Base-by-base conservation (phyloP, 1,140 invertebrate species). In the Sycobia sp. region DNA sequence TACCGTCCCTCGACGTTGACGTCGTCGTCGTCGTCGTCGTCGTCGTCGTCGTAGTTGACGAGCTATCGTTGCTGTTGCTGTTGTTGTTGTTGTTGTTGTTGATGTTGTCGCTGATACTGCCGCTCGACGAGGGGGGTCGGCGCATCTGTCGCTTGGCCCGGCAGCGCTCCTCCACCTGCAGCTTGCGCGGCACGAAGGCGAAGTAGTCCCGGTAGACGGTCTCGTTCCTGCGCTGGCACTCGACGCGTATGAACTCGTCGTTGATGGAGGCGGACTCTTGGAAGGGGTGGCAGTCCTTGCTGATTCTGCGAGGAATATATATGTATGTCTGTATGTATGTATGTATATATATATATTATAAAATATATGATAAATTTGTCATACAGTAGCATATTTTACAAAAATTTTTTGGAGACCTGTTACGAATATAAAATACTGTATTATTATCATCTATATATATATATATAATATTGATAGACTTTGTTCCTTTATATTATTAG, bases 161-260 rank as follows among this genome's bases (percentile, higher is more conserved):
- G 54, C 71, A 76, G 54, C 71, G 71, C 14, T 69, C 57, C 58
- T 79, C 75, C 18, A 78, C 69, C 10, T 58, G 41, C 18, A 71
- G 61, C 47, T 86, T 86, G 14, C 84, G 82, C 1, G 85, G 84
- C 7, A 85, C 83, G 71, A 91, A 91, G 16, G 88, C 82, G 69
- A 89, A 88, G 67, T 86, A 90, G 67, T 92, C 88, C 69, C 85
- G 83, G 69, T 90, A 90, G 39, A 91, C 66, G 14, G 65, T 41
- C 10, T 72, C 75, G 1, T 72, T 76, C 7, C 83, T 76, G 38
- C 78, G 81, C 18, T 61, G 74, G 71, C 89, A 91, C 34, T 82
- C 81, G 3, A 90, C 85, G 70, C 78, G 80, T 5, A 90, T 77
- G 71, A 88, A 91, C 74, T 91, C 89, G 44, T 84, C 73, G 7